Conservation (phyloP, 2,888 invertebrate species). For the Exephanes ischioxanthus region DNA sequence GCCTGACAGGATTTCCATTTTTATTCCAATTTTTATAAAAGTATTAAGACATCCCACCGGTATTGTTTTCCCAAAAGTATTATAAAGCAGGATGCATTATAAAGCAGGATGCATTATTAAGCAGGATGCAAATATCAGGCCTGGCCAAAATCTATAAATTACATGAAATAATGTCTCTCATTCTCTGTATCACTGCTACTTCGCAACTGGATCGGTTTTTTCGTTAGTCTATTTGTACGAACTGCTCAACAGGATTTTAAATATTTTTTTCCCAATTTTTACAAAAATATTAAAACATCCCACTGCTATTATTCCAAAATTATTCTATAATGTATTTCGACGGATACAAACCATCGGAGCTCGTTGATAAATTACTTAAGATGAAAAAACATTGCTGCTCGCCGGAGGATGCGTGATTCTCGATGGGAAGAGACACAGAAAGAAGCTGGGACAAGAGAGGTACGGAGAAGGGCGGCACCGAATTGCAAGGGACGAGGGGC, state of each 20-base stretch:
- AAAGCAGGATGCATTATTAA: too few relatives aligned
- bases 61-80: too few relatives aligned
- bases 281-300: not conserved
- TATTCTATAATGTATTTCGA: slow-evolving; percentile 72
- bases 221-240: not conserved
- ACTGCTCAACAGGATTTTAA: too few relatives aligned
- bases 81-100: too few relatives aligned
- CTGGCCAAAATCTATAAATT: slow-evolving; percentile 84
- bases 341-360: slow-evolving; percentile 79
- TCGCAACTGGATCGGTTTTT: too few relatives aligned
- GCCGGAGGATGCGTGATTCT: slow-evolving; percentile 73
- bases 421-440: slow-evolving; percentile 55
- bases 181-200: too few relatives aligned
- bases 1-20: too few relatives aligned
- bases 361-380: slow-evolving; percentile 81
- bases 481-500: slow-evolving; percentile 72
- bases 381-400: slow-evolving; percentile 75
- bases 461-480: slow-evolving; percentile 65
- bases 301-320: slow-evolving; percentile 28
- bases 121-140: slow-evolving; percentile 13
- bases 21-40: not conserved
- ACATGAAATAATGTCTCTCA: too few relatives aligned
- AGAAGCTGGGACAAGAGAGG: slow-evolving; percentile 59
- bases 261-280: too few relatives aligned
- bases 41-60: not conserved